A percentile compares a stretch with the other conserved stretches of the same genome.
Conservation (phyloP, 2,113 vertebrate genomes). For the Thryonomys swinderianus region DNA sequence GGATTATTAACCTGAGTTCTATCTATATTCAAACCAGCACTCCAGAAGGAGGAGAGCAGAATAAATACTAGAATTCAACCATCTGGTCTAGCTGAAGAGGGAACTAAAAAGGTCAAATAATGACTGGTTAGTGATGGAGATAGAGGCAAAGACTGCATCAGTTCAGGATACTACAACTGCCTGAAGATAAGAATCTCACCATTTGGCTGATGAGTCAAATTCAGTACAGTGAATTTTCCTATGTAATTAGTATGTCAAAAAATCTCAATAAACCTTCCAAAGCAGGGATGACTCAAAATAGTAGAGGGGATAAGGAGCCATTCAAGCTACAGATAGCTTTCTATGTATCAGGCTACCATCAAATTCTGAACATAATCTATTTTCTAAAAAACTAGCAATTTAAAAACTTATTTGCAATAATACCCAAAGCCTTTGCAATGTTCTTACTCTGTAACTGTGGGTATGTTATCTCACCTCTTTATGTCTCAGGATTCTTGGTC, state of each 20-base stretch:
- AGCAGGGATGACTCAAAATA: not conserved
- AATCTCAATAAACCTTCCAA: not conserved
- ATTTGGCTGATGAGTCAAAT: constrained; percentile 37
- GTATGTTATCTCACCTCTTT: not conserved
- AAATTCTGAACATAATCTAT: not conserved
- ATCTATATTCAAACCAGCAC: not conserved
- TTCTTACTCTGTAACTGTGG: not conserved
- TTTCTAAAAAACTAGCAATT: constrained; percentile 30
- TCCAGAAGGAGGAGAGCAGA: not conserved
- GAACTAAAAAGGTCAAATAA: not conserved
- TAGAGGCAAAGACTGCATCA: not conserved
- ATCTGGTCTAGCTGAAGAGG: not conserved
- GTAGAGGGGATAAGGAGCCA: not conserved
- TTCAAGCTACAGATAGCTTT: not conserved
- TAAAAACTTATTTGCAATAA: constrained; percentile 24
- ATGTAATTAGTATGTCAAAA: not conserved
- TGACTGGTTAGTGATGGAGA: not conserved
- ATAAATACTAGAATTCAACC: not conserved
- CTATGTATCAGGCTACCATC: not conserved
- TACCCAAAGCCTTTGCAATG: not conserved
- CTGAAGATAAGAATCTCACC: not conserved
- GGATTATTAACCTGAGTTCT: constrained; percentile 25
- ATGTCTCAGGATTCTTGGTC: not conserved
- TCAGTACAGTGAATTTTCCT: not conserved
- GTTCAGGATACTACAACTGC: not conserved